Conservation (phyloP, 2,113 vertebrate species). For the Felis catus region F.catus_Fca126_mat1.0 CM031421.1:7501001-7501500, state of each 20-base stretch:
- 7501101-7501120: not conserved
- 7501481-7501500: not conserved
- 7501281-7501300: not conserved
- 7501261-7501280: not conserved
- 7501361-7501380: not conserved
- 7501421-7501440: not conserved
- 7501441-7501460: not conserved
- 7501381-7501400: not conserved
- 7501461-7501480: not conserved
- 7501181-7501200: not conserved
- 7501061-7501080: not conserved
- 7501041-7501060: not conserved
- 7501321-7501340: fast-evolving
- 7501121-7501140: not conserved
- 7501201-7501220: not conserved
- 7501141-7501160: not conserved
- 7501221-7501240: not conserved
- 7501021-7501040: not conserved
- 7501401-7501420: not conserved
- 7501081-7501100: not conserved
- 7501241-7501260: not conserved
- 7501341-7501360: not conserved
- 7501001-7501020: not conserved
- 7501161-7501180: not conserved
- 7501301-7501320: not conserved